Base-by-base conservation (phyloP, 2,888 invertebrate species). In the Scaptomyza tumidula region DNA sequence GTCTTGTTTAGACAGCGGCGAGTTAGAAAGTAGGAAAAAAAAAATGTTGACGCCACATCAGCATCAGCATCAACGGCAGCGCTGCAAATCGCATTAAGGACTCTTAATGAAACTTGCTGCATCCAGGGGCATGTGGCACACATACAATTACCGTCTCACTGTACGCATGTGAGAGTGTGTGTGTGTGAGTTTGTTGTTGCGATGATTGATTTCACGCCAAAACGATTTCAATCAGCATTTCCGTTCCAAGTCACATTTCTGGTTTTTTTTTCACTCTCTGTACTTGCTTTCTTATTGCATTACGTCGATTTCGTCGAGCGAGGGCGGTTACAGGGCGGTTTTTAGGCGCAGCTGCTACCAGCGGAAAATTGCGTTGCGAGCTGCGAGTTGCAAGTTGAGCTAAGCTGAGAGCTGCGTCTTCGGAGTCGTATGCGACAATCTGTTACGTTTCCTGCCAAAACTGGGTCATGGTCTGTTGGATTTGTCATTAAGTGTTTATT, bases 141-240 rank as follows among this genome's bases (percentile, higher is more conserved):
- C 68, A 84, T 66, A 60, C 35, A 14, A 35, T 27, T 46, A 49
- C 19, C 19, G 14, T 16, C 9, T 1, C 13, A 16, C 6, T 13
- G 19, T 41, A 48, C 13, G 27, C 11, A 29, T 44, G 50, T 37
- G 46, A 46, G 41, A 2, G 16, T 37, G 29, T 33, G 35, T 45
- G 35, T 48, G 41, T 48, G 39, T 60, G n/a, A n/a, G 31, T 45
- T 54, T n/a, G 39, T 37, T 50, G 50, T 49, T 67, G 74, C 86
- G 82, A 86, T 89, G 90, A 89, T 89, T 89, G 90, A 90, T 89
- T 89, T 90, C 90, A 90, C 89, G 90, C 90, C 82, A 71, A 90
- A 89, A 80, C 78, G 90, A 89, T 89, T 89, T 89, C 90, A 89
- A 90, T 89, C 89, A 90, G 84, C 83, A 88, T 87, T 89, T 89